Conservation (phyloP, 2,113 vertebrate species). For the Indri indri region DNA sequence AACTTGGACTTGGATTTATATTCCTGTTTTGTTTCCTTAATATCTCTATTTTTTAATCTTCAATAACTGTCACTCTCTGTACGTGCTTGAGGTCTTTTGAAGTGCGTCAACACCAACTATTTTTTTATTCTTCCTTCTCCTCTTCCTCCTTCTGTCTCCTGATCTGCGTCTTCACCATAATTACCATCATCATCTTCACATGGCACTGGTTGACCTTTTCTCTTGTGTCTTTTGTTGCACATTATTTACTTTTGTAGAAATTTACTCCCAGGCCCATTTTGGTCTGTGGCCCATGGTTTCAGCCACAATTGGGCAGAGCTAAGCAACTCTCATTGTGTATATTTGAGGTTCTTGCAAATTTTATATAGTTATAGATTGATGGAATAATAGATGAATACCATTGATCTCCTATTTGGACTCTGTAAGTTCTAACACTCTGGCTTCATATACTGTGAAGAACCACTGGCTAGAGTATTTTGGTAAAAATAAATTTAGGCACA, state of each 20-base stretch:
- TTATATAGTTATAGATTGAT: background rate
- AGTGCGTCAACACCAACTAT: background rate
- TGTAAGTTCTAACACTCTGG: background rate
- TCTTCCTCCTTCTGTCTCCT: background rate
- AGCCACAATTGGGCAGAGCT: background rate
- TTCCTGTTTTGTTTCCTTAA: background rate
- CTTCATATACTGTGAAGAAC: background rate
- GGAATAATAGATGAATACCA: background rate
- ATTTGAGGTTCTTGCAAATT: background rate
- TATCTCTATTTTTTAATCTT: background rate
- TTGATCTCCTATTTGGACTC: background rate
- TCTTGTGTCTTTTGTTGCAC: background rate
- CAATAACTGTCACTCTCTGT: background rate
- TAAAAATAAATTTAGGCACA: background rate
- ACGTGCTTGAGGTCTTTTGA: background rate
- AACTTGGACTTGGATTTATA: background rate
- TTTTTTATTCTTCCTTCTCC: background rate
- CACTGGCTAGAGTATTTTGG: background rate
- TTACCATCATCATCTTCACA: background rate
- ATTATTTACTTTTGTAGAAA: slow-evolving; percentile 3
- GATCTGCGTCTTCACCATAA: background rate
- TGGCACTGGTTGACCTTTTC: background rate
- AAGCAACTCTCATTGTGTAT: background rate
- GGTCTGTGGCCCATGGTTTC: background rate
- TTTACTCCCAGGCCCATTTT: background rate